Evolutionary conservation across 2,113 vertebrate genomes (phyloP).

Genomic region (Solea solea): DNA sequence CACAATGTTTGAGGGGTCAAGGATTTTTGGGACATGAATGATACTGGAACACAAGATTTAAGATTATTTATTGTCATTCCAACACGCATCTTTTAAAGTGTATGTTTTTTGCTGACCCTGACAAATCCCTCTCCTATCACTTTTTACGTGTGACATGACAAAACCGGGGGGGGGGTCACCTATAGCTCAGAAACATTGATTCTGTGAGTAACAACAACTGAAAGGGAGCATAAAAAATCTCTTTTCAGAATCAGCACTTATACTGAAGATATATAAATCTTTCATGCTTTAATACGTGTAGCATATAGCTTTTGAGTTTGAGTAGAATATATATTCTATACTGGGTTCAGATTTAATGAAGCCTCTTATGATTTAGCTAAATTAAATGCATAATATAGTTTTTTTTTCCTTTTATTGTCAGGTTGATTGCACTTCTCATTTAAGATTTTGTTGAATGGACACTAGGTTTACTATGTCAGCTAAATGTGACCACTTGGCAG

Average conservation of each 20-base stretch:
- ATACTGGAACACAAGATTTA: no score
- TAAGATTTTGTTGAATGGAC: not conserved
- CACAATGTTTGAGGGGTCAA: not conserved
- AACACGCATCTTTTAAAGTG: not conserved
- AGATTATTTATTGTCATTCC: no score
- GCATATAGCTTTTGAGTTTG: no score
- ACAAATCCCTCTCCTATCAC: not conserved
- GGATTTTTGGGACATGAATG: not conserved
- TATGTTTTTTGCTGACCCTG: not conserved
- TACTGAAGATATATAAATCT: not conserved
- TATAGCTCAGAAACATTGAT: not conserved
- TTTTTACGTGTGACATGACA: not conserved
- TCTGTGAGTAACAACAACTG: no score
- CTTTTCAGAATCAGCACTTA: not conserved
- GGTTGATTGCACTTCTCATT: not conserved
- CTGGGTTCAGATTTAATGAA: no score
- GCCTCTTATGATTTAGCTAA: no score
- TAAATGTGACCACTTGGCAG: constrained; percentile 10
- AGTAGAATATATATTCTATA: no score
- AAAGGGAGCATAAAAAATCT: no score
- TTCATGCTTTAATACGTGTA: not conserved
- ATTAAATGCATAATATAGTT: no score
- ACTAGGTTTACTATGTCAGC: constrained; percentile 6
- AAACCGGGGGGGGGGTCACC: not conserved
- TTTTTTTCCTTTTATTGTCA: not conserved